Percentiles rank a stretch among this genome's conserved stretches.
Evolutionary conservation across 2,113 vertebrate species (phyloP).

Genomic region (Melanostigma gelatinosum): DNA sequence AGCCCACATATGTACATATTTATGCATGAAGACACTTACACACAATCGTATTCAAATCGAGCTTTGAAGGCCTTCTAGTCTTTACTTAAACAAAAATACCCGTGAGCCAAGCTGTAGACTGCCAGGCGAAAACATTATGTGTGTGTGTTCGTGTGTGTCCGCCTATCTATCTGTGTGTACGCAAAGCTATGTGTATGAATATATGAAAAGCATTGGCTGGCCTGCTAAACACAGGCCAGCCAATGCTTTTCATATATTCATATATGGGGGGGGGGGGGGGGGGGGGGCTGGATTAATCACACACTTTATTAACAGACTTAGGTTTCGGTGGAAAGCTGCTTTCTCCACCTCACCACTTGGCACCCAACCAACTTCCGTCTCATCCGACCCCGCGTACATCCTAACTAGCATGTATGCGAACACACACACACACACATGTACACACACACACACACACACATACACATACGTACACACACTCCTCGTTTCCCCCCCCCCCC

Average conservation of each 20-base stretch:
- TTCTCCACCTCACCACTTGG: conserved; percentile 43
- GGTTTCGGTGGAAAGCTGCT: conserved; percentile 30
- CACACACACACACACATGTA: conserved; percentile 5
- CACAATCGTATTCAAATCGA: conserved; percentile 6
- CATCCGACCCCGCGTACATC: neutral
- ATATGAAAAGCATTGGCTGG: too few relatives aligned
- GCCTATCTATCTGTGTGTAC: neutral
- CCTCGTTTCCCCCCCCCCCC: too few relatives aligned
- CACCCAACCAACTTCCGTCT: conserved; percentile 35
- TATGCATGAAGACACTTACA: conserved; percentile 19
- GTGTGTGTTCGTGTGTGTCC: conserved; percentile 17
- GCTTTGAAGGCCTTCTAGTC: conserved; percentile 49
- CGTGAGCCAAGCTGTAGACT: conserved; percentile 59
- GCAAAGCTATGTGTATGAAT: conserved; percentile 37
- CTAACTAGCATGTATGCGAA: neutral
- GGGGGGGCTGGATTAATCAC: conserved; percentile 54
- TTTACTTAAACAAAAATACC: conserved; percentile 64
- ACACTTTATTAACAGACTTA: conserved; percentile 65
- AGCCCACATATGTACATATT: conserved; percentile 10
- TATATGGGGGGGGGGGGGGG: neutral
- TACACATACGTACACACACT: neutral
- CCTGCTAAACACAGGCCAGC: too few relatives aligned
- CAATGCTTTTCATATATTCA: conserved; percentile 6
- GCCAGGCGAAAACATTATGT: conserved; percentile 22
- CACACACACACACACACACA: conserved; percentile 3